phyloP scores from a whole-genome alignment of 2,888 invertebrate species.

The Pammene fasciana region DNA sequence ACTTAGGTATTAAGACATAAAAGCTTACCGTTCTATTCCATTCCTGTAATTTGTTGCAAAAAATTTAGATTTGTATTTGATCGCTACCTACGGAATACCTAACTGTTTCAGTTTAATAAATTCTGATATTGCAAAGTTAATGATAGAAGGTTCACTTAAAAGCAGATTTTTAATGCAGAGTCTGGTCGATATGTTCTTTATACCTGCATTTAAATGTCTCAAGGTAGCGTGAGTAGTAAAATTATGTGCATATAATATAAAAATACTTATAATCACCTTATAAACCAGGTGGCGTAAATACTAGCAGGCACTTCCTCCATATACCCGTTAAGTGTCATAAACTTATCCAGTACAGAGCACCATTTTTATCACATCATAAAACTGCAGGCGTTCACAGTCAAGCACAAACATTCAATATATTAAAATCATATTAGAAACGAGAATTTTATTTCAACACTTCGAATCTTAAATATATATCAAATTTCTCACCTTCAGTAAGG shows the following conservation, averaged over 20 bases:
- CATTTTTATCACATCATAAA: conserved; percentile 64
- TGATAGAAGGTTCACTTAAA: too few relatives aligned
- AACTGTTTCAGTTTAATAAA: too few relatives aligned
- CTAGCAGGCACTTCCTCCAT: conserved; percentile 44
- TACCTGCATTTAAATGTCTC: conserved; percentile 2
- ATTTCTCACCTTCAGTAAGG: conserved; percentile 8
- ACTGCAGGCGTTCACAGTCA: conserved; percentile 51
- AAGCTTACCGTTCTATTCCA: conserved; percentile 32
- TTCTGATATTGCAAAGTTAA: too few relatives aligned
- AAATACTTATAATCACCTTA: conserved; percentile 35
- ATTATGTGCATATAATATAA: conserved; percentile 11
- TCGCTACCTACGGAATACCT: too few relatives aligned
- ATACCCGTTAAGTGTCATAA: conserved; percentile 56
- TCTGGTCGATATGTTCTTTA: too few relatives aligned
- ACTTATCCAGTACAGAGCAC: conserved; percentile 54
- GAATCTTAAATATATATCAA: conserved; percentile 25
- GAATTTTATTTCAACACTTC: conserved; percentile 30
- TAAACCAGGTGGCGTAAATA: conserved; percentile 47
- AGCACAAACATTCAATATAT: conserved; percentile 53
- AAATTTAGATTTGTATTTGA: conserved; percentile 3
- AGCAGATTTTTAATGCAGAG: too few relatives aligned
- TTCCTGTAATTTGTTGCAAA: conserved; percentile 55
- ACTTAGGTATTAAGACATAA: conserved; percentile 41
- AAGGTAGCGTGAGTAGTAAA: conserved; percentile 10
- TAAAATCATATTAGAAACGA: conserved; percentile 41